Evolutionary conservation across 1,140 invertebrate species (phyloP), one percentile per base, ranked within the genome.

Genomic region (Cherax destructor): DNA sequence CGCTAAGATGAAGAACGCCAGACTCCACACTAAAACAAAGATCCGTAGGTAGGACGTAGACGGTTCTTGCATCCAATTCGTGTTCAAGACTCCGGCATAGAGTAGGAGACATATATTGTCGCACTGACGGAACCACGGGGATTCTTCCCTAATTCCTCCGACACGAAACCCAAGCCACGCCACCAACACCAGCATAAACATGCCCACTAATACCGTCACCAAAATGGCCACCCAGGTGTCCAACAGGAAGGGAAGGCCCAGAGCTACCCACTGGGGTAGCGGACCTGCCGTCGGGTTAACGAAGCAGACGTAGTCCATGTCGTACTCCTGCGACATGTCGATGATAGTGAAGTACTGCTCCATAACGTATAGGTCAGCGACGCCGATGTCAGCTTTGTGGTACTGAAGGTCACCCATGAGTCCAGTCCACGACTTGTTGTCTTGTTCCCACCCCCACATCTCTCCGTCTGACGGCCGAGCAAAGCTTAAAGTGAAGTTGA

Each of bases 181-280:
- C 56, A 91, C 13, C 21, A 78, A 11, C 13, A 52, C 41, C 30
- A 91, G 69, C 7, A 83, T 13, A 41, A 84, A 10, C 81, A 92
- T 94, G 92, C 80, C 92, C 94, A 94, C 97, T 16, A 98, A 97
- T 0, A 98, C 98, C 95, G 95, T 98, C 24, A 96, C 97, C 11
- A 97, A 97, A 3, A 95, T 98, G 90, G 86, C 93, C 89, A 41
- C 92, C 93, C 83, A 92, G n/a, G 86, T 93, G 91, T 88, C 92
- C 79, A 87, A 88, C 89, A 86, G 93, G 59, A 92, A 94, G 13
- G 93, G 93, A 3, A 86, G 74, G 9, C 92, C 84, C 11, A 94
- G 80, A 52, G 93, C 93, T 50, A 93, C 93, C 47, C 88, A 93
- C 91, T 93, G 87, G 7, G 74, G 76, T 69, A 92, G 84, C 16